A percentile compares a stretch with the other conserved stretches of the same genome.
Conservation (phyloP, 2,797 vertebrate species). For the Lepus townsendii region DNA sequence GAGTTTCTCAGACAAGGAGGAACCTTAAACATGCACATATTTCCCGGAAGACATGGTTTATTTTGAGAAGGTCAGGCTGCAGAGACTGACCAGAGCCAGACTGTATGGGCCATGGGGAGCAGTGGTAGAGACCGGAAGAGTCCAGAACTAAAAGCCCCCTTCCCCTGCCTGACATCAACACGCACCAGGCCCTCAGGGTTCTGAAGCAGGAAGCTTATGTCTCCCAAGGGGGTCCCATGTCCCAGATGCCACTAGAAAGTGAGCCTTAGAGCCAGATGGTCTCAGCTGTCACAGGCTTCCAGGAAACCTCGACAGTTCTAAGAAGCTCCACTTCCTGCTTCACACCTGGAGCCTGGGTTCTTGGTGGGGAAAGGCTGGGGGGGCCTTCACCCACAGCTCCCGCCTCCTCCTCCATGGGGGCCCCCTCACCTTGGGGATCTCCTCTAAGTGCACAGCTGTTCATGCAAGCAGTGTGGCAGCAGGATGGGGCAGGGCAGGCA, state of each 20-base stretch:
- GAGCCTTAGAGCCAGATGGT: conserved; percentile 70
- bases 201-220: neutral
- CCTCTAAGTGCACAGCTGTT: neutral
- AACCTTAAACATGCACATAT: conserved; percentile 47
- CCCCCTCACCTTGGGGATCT: conserved; percentile 14
- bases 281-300: conserved; percentile 64
- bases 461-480: neutral
- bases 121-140: neutral
- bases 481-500: neutral
- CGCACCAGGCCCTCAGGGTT: neutral
- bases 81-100: neutral
- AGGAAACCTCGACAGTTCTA: conserved; percentile 78
- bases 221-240: conserved; percentile 22
- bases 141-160: neutral
- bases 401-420: too few species aligned
- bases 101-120: neutral
- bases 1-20: conserved; percentile 75
- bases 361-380: conserved; percentile 44
- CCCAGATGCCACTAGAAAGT: conserved; percentile 43
- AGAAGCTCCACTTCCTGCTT: conserved; percentile 84
- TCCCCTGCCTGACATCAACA: neutral
- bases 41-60: conserved; percentile 74
- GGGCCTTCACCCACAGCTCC: neutral
- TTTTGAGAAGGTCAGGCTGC: conserved; percentile 38
- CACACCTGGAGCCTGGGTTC: conserved; percentile 44